Conservation (phyloP, 2,888 invertebrate species). For the Mimachlamys varia region DNA sequence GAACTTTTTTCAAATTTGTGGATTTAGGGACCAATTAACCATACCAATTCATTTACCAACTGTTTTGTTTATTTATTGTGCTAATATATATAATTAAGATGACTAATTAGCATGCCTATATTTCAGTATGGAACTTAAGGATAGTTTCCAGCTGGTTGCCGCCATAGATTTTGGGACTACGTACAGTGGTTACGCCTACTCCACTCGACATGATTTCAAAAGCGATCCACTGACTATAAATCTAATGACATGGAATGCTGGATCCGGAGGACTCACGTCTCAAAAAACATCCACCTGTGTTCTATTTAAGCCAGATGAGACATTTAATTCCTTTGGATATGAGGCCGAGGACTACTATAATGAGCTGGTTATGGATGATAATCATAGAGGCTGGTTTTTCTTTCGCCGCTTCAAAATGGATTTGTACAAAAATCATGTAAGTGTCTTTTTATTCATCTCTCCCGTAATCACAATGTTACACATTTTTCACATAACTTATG, state of each 20-base stretch:
- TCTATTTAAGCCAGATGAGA: slow-evolving; percentile 28
- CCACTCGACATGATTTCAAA: not conserved
- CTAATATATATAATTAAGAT: too few species aligned
- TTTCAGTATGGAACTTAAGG: too few species aligned
- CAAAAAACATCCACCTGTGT: slow-evolving; percentile 26
- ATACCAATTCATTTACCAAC: too few species aligned
- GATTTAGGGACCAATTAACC: too few species aligned
- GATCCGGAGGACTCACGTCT: not conserved
- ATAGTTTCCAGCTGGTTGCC: slow-evolving; percentile 8
- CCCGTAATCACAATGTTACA: too few species aligned
- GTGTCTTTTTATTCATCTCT: too few species aligned
- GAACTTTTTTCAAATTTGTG: too few species aligned
- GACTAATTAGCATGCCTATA: too few species aligned
- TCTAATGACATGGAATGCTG: slow-evolving; percentile 32
- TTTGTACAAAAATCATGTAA: not conserved
- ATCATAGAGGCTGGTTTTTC: not conserved
- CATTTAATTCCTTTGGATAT: slow-evolving; percentile 34
- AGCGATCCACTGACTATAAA: slow-evolving; percentile 17
- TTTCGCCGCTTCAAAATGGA: too few species aligned
- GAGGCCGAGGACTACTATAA: not conserved
- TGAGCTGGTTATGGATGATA: not conserved
- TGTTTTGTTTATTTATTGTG: too few species aligned
- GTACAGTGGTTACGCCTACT: slow-evolving; percentile 21
- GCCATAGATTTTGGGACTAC: slow-evolving; percentile 39
- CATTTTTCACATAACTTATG: too few species aligned